Conservation (phyloP, 2,888 invertebrate genomes). For the Oxytorus armatus region DNA sequence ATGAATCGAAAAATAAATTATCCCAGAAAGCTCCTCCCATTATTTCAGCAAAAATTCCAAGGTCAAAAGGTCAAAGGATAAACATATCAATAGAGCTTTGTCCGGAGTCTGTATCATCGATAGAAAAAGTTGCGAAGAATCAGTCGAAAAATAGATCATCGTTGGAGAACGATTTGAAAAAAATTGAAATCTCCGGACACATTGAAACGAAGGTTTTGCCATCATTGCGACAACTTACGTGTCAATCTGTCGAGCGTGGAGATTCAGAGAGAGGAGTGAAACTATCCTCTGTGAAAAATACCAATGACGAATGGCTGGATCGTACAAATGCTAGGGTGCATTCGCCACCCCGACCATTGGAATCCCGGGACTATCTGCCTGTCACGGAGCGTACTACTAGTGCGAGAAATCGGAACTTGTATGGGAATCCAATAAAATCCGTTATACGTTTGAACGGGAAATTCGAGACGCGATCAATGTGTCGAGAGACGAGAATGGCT, state of each 20-base stretch:
- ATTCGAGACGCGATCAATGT: conserved; percentile 30
- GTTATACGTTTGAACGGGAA: conserved; percentile 26
- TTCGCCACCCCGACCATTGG: conserved; percentile 50
- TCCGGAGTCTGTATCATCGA: conserved; percentile 33
- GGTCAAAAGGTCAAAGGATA: conserved; percentile 50
- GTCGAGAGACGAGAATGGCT: neutral
- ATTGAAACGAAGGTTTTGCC: neutral
- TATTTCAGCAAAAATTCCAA: conserved; percentile 29
- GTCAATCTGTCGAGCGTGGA: conserved; percentile 34
- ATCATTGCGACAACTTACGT: neutral
- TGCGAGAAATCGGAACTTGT: conserved; percentile 57
- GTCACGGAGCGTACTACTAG: conserved; percentile 7
- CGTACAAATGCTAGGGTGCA: conserved; percentile 19
- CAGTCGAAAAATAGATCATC: neutral
- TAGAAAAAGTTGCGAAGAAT: neutral
- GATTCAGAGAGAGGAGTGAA: conserved; percentile 4
- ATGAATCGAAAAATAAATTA: conserved; percentile 4
- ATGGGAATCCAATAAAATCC: conserved; percentile 50
- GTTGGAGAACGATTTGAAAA: neutral
- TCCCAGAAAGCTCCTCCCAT: conserved; percentile 19
- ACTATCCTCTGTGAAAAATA: conserved; percentile 32
- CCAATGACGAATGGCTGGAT: conserved; percentile 26
- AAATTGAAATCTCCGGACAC: neutral
- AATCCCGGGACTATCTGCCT: conserved; percentile 45
- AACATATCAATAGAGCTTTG: conserved; percentile 64